Percentiles rank a stretch among this genome's conserved stretches.
Evolutionary conservation across 2,888 invertebrate species (phyloP).

Genomic region (Glaucopsyche alexis): DNA sequence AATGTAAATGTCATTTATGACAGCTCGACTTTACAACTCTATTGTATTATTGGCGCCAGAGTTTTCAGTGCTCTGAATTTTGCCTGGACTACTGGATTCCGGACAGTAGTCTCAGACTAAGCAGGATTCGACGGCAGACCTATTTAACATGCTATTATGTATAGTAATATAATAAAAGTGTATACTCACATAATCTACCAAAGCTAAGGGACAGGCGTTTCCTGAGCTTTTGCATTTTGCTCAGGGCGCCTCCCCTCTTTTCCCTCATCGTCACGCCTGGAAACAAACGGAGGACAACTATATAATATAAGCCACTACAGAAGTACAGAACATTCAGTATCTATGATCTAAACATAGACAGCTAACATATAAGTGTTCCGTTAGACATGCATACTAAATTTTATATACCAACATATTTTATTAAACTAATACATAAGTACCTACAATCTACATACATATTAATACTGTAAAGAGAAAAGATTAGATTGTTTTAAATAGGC

Average conservation of each 20-base stretch:
- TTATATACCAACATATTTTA: too few relatives aligned
- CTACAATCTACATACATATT: too few relatives aligned
- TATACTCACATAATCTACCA: constrained; percentile 95
- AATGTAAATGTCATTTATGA: too few relatives aligned
- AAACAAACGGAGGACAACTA: constrained; percentile 59
- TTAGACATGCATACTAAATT: background rate
- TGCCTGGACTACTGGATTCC: too few relatives aligned
- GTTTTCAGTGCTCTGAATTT: too few relatives aligned
- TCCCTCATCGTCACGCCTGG: constrained; percentile 94
- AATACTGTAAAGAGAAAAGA: too few relatives aligned
- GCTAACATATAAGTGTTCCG: constrained; percentile 16
- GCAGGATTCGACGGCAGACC: too few relatives aligned
- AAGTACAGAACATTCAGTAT: background rate
- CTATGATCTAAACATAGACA: constrained; percentile 27
- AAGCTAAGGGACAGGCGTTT: constrained; percentile 97
- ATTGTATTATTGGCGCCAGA: too few relatives aligned
- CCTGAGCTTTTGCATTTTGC: constrained; percentile 95
- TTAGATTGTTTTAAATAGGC: too few relatives aligned
- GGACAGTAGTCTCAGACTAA: too few relatives aligned
- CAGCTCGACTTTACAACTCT: too few relatives aligned
- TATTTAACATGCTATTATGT: too few relatives aligned
- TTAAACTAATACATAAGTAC: background rate
- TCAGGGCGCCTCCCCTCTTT: constrained; percentile 94
- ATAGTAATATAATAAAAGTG: background rate
- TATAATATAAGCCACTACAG: constrained; percentile 36